Evolutionary conservation across 2,888 invertebrate species (phyloP), one percentile per base, ranked within the genome.

Genomic region (Scaptomyza flava): DNA sequence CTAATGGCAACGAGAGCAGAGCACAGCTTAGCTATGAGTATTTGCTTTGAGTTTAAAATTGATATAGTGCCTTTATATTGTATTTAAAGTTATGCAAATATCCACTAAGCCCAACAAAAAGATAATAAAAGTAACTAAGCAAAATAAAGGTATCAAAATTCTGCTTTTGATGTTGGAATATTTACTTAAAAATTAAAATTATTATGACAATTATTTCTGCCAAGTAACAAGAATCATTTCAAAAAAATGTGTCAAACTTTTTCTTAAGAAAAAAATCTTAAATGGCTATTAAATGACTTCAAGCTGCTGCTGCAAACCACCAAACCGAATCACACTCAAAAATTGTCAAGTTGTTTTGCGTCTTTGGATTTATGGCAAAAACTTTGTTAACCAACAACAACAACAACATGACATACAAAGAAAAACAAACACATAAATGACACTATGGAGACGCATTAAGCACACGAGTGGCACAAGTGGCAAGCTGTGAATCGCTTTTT

Each of bases 371-470:
- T 67, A 82, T 87, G 85, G 64, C 69, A 47, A 66, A 76, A 84
- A 84, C 71, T 79, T 87, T 84, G 70, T 62, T 46, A 73, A 65
- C 47, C 63, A 57, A 38, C 43, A 42, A 52, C 34, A 46, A n/a
- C 51, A 57, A 47, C 59, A 68, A 53, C 56, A 66, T 42, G 38
- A 38, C 34, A n/a, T n/a, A 60, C 30, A 52, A 12, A 56, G 42
- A 68, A 62, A 23, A 23, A 78, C 60, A 17, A 17, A 50, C 75
- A 54, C 64, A 63, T 50, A 50, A 82, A 54, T 76, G 80, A 76
- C 70, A 57, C 80, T 81, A 81, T 81, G 67, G 80, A 81, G 85
- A 81, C 82, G 79, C 85, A 81, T 81, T 84, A 84, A 69, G 50
- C 63, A 54, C 63, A 73, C 72, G 72, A 77, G 78, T 27, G 27